phyloP scores from a whole-genome alignment of 2,888 invertebrate genomes.

The Drosophila kambysellisi region DNA sequence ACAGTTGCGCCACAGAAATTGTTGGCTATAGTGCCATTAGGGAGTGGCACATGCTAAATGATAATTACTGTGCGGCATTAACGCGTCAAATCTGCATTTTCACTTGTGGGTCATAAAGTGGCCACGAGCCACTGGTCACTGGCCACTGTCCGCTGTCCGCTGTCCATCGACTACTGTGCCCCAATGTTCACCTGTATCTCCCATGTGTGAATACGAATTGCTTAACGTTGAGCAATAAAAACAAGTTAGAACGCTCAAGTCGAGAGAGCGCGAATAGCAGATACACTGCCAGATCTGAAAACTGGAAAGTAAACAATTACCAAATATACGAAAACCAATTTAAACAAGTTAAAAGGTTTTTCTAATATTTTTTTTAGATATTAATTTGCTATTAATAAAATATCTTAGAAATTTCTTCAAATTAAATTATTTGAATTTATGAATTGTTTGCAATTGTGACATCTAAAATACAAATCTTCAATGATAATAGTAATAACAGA shows the following conservation, averaged over 20 bases:
- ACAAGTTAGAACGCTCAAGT: not conserved
- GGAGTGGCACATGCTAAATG: constrained; percentile 33
- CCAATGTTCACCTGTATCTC: constrained; percentile 1
- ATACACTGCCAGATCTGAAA: not conserved
- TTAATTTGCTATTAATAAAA: not conserved
- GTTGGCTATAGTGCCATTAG: constrained; percentile 16
- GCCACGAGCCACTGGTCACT: not conserved
- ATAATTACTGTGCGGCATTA: constrained; percentile 38
- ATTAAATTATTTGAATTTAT: not conserved
- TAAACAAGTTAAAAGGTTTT: not conserved
- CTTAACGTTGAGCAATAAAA: constrained; percentile 40
- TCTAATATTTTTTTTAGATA: not conserved
- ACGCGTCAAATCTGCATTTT: constrained; percentile 37
- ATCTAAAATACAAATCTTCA: not conserved
- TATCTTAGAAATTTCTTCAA: not conserved
- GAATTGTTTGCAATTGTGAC: not conserved
- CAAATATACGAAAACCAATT: not conserved
- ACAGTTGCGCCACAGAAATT: constrained; percentile 32
- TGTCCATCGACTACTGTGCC: constrained; percentile 18
- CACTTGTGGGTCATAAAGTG: constrained; percentile 52
- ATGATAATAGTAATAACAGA: constrained; percentile 11
- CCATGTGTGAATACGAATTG: constrained; percentile 11
- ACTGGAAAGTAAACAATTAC: not conserved
- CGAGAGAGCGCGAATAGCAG: not conserved
- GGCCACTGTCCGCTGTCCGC: constrained; percentile 7